A percentile compares a stretch with the other conserved stretches of the same genome.
Evolutionary conservation across 2,888 invertebrate species (phyloP).

Genomic region (Orthonychiurus folsomi): DNA sequence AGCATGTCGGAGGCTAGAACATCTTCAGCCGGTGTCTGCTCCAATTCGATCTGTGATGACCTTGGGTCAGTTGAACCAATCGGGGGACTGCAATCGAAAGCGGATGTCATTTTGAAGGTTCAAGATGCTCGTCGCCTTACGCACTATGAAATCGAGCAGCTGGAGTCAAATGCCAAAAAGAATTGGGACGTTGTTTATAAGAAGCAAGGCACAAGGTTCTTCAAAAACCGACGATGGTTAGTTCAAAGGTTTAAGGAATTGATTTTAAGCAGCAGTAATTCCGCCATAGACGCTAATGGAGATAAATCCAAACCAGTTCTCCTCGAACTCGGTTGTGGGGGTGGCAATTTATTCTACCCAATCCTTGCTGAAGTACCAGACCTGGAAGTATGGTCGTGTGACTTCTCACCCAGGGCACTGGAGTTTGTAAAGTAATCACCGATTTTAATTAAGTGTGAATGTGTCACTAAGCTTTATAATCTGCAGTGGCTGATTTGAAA

Average conservation of each 20-base stretch:
- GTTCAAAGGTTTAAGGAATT: constrained; percentile 84
- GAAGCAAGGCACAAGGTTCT: constrained; percentile 84
- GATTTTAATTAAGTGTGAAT: too few relatives aligned
- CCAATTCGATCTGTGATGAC: too few relatives aligned
- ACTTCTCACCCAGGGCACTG: constrained; percentile 83
- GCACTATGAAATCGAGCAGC: constrained; percentile 62
- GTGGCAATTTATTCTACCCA: constrained; percentile 93
- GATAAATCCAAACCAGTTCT: constrained; percentile 50
- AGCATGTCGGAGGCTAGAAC: too few relatives aligned
- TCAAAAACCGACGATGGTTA: constrained; percentile 94
- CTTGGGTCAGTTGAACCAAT: too few relatives aligned
- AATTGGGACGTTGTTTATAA: constrained; percentile 97
- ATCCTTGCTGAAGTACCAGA: constrained; percentile 67
- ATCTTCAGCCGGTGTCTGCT: too few relatives aligned
- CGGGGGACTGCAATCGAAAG: too few relatives aligned
- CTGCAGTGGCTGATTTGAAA: too few relatives aligned
- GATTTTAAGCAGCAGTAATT: constrained; percentile 45
- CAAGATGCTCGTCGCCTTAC: constrained; percentile 64
- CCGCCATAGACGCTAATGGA: background rate
- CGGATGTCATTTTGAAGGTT: constrained; percentile 51
- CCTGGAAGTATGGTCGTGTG: constrained; percentile 75
- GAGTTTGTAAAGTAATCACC: constrained; percentile 61
- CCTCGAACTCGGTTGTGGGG: constrained; percentile 62
- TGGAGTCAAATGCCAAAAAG: constrained; percentile 73
- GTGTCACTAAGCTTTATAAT: too few relatives aligned